phyloP scores from a whole-genome alignment of 2,113 vertebrate species.

The Himantopus leucocephalus region DNA sequence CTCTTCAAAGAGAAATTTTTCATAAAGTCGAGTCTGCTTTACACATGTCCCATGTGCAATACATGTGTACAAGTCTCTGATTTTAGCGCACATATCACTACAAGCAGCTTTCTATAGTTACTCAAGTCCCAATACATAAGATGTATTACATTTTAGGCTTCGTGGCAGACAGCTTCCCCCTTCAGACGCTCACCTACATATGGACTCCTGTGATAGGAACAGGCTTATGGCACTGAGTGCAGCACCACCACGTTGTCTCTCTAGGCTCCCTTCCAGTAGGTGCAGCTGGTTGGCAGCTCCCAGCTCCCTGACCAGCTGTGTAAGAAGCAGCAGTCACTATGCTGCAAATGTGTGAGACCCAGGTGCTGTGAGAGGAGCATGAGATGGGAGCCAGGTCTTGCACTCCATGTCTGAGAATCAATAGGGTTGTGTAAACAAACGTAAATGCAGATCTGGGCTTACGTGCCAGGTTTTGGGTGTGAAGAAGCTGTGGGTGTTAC shows the following conservation, averaged over 20 bases:
- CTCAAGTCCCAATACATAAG: not conserved
- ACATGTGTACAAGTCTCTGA: not conserved
- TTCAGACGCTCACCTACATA: not conserved
- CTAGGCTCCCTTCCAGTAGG: not conserved
- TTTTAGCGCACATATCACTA: not conserved
- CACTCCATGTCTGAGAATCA: not conserved
- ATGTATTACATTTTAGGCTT: not conserved
- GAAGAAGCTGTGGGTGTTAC: not conserved
- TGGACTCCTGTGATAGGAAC: not conserved
- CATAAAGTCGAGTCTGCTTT: not conserved
- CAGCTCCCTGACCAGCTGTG: not conserved
- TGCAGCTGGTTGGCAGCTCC: slow-evolving; percentile 13
- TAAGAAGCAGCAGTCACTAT: not conserved
- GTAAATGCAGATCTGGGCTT: not conserved
- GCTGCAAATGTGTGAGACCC: not conserved
- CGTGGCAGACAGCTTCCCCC: not conserved
- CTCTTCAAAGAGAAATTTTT: not conserved
- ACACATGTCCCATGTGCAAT: not conserved
- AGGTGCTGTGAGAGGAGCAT: not conserved
- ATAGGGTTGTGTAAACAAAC: not conserved
- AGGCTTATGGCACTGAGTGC: not conserved
- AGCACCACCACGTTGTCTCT: not conserved
- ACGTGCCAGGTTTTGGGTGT: rapidly evolving
- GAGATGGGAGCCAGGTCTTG: not conserved
- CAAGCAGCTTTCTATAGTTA: not conserved